phyloP scores from a whole-genome alignment of 2,888 invertebrate species.

The Machimus atricapillus region DNA sequence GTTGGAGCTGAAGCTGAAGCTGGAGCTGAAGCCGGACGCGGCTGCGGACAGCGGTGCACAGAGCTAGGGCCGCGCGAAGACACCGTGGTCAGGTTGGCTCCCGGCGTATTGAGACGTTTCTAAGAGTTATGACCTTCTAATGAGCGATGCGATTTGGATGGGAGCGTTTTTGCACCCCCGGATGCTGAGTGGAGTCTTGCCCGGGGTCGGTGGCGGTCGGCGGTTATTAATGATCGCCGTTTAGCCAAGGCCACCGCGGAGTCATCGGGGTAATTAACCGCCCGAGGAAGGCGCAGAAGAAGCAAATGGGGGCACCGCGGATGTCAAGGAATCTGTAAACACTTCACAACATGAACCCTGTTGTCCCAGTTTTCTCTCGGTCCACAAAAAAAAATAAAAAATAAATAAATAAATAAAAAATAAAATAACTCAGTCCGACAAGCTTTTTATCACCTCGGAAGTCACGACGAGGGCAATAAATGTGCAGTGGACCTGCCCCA shows the following conservation, averaged over 20 bases:
- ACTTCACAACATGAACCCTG: neutral
- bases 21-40: neutral
- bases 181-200: neutral
- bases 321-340: neutral
- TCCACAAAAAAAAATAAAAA: neutral
- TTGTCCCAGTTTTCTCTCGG: neutral
- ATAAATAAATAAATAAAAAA: too few species aligned
- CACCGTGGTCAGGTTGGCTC: neutral
- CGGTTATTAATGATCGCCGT: neutral
- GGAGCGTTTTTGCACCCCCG: constrained; percentile 1
- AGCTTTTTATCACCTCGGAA: constrained; percentile 2
- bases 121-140: constrained; percentile 25
- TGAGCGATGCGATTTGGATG: constrained; percentile 13
- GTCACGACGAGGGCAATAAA: constrained; percentile 6
- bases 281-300: neutral
- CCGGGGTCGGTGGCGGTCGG: neutral
- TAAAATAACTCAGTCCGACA: neutral
- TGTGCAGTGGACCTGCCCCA: constrained; percentile 1
- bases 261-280: neutral
- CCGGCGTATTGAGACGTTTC: constrained; percentile 19
- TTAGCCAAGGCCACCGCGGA: constrained; percentile 3
- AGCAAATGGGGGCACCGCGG: neutral
- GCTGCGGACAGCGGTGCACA: neutral
- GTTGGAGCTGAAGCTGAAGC: too few species aligned
- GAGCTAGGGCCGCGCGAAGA: neutral